Evolutionary conservation across 2,797 vertebrate species (phyloP).

Genomic region (Hylomyscus alleni): DNA sequence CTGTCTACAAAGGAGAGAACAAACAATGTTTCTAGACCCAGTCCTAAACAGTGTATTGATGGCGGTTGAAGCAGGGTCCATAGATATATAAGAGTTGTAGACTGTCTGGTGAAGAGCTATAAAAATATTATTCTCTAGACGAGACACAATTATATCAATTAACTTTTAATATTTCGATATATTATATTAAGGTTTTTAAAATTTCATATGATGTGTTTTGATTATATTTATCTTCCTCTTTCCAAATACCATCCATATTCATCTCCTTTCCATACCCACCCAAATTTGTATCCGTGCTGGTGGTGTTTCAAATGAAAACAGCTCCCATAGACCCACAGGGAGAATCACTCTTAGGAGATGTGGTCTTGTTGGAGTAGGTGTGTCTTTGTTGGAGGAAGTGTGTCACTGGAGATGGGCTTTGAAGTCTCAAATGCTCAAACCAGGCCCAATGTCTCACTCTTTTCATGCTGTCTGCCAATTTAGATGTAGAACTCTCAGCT

Average conservation of each 20-base stretch:
- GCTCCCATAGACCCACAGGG: not conserved
- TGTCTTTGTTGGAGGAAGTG: not conserved
- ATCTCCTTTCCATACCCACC: not conserved
- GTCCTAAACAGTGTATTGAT: not conserved
- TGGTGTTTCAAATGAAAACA: not conserved
- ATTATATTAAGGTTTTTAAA: not conserved
- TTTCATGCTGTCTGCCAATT: not conserved
- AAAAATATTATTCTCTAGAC: not conserved
- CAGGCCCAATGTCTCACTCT: not conserved
- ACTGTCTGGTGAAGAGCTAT: not conserved
- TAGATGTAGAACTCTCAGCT: not conserved
- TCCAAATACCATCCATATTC: not conserved
- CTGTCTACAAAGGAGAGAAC: not conserved
- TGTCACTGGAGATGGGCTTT: not conserved
- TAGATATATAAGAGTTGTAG: not conserved
- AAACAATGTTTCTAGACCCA: not conserved
- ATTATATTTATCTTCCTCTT: not conserved
- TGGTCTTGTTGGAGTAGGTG: not conserved
- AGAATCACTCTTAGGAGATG: not conserved
- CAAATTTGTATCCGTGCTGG: not conserved
- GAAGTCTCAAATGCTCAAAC: not conserved
- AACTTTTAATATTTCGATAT: not conserved
- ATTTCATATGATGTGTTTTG: not conserved
- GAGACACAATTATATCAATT: not conserved
- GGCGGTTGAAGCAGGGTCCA: too few relatives aligned